Percentiles rank a stretch among this genome's conserved stretches.
These are phyloP conservation scores for Rotaria socialis DNA, from an alignment of 2,888 invertebrate genomes.

Conservation along the genomic window DNA sequence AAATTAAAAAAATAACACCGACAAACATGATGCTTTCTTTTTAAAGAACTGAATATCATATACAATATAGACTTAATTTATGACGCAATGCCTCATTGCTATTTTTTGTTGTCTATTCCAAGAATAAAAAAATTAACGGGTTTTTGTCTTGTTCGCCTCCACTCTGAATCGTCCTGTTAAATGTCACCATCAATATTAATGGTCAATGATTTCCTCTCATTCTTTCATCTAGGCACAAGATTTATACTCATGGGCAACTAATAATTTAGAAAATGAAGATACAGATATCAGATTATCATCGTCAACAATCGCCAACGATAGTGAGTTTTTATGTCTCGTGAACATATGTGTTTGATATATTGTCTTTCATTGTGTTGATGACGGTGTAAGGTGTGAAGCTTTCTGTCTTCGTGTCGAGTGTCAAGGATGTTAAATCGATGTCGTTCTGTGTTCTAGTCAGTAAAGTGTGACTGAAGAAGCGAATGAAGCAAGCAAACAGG, in stretches of 20 bases:
- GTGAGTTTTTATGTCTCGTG: neutral
- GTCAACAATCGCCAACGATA: neutral
- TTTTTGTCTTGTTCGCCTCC: neutral
- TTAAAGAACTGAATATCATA: neutral
- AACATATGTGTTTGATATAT: neutral
- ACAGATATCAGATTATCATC: neutral
- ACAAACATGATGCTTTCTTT: neutral
- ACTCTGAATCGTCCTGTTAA: neutral
- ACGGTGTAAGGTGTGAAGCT: constrained; percentile 18
- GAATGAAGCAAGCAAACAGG: constrained; percentile 15
- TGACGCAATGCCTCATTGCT: neutral
- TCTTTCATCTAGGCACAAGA: neutral
- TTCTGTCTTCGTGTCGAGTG: constrained; percentile 6
- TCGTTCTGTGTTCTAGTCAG: constrained; percentile 32
- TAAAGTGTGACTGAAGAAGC: constrained; percentile 22
- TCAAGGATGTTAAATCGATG: constrained; percentile 23
- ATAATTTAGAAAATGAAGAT: neutral
- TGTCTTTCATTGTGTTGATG: neutral
- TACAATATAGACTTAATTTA: neutral
- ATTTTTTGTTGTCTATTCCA: neutral
- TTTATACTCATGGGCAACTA: neutral
- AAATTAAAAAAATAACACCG: neutral
- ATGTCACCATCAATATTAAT: constrained; percentile 3
- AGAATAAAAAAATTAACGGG: neutral
- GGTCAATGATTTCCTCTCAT: neutral